Evolutionary conservation across 1,140 invertebrate genomes (phyloP).

Genomic region (Zaprionus capensis): DNA sequence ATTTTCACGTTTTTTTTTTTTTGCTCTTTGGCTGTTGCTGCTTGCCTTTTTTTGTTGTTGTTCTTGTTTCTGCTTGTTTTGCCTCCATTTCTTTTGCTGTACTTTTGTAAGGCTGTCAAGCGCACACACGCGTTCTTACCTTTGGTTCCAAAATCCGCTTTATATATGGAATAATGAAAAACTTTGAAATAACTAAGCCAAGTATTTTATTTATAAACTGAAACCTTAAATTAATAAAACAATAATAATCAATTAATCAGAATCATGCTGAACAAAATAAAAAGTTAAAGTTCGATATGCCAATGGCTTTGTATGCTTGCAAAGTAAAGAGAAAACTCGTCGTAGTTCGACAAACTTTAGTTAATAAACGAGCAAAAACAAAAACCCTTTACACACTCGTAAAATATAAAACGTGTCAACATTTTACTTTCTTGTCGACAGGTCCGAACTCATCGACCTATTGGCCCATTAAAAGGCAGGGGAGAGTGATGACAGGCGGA

Average conservation of each 20-base stretch:
- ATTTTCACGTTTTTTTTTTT: conserved; percentile 11
- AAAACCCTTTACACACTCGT: conserved; percentile 17
- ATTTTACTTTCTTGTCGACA: conserved; percentile 34
- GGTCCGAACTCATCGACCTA: conserved; percentile 7
- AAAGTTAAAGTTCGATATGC: too few relatives aligned
- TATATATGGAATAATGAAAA: conserved; percentile 23
- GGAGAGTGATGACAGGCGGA: not conserved
- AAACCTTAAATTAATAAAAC: not conserved
- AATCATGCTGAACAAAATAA: too few relatives aligned
- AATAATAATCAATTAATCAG: not conserved
- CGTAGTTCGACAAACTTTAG: conserved; percentile 34
- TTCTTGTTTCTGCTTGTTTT: conserved; percentile 30
- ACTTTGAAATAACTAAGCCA: conserved; percentile 27
- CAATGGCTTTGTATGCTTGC: too few relatives aligned
- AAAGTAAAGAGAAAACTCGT: not conserved
- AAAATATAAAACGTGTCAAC: conserved; percentile 39
- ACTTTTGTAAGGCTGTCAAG: conserved; percentile 61
- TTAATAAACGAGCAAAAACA: conserved; percentile 31
- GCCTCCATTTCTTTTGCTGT: conserved; percentile 19
- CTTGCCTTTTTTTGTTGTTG: conserved; percentile 14
- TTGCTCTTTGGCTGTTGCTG: conserved; percentile 15
- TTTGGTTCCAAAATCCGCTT: conserved; percentile 6
- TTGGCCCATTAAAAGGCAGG: not conserved
- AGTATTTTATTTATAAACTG: not conserved
- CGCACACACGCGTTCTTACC: conserved; percentile 42